These are phyloP conservation scores for Gadus chalcogrammus DNA, from an alignment of 2,113 vertebrate species.

Conservation along the genomic window DNA sequence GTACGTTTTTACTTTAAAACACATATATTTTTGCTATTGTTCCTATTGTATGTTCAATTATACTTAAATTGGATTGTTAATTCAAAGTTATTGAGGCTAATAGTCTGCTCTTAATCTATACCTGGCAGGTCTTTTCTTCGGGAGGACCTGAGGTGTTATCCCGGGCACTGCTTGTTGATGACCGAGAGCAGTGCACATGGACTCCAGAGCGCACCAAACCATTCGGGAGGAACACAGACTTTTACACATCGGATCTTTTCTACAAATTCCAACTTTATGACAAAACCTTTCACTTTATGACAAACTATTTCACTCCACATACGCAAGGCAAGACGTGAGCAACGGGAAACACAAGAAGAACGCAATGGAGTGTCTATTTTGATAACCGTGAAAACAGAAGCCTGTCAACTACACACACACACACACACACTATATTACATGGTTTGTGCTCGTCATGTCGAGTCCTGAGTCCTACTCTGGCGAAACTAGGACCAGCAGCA, in stretches of 20 bases:
- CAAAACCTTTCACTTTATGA: conserved; percentile 45
- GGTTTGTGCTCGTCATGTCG: conserved; percentile 29
- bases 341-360: conserved; percentile 28
- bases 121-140: conserved; percentile 42
- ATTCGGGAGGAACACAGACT: conserved; percentile 40
- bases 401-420: conserved; percentile 16
- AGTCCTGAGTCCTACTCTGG: conserved; percentile 39
- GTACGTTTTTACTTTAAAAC: too few species aligned
- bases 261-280: conserved; percentile 54
- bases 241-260: conserved; percentile 57
- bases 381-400: conserved; percentile 26
- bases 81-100: too few species aligned
- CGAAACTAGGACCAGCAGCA: conserved; percentile 46
- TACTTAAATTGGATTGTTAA: too few species aligned
- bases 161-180: conserved; percentile 28
- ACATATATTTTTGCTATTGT: too few species aligned
- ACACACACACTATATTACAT: background rate
- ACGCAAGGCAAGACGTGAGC: conserved; percentile 35
- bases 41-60: too few species aligned
- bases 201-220: conserved; percentile 27
- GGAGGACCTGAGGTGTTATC: conserved; percentile 27
- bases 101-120: background rate
- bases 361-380: conserved; percentile 49
- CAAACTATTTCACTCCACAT: conserved; percentile 11
- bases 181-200: conserved; percentile 4